phyloP scores from a whole-genome alignment of 2,113 vertebrate genomes.

The Puntigrus tetrazona region DNA sequence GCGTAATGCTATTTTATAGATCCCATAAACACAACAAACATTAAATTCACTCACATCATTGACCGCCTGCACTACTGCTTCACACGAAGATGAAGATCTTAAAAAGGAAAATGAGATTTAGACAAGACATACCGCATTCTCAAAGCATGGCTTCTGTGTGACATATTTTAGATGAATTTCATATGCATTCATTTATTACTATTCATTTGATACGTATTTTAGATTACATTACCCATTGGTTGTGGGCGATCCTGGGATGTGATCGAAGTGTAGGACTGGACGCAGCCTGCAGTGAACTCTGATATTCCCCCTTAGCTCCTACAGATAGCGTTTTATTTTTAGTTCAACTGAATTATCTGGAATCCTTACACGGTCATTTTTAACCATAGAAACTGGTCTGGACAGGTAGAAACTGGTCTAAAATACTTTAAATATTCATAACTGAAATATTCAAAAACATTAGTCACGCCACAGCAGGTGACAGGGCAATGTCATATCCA shows the following conservation, averaged over 20 bases:
- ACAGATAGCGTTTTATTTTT: background rate
- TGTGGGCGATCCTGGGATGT: conserved; percentile 47
- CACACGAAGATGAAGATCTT: conserved; percentile 64
- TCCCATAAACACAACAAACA: background rate
- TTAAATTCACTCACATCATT: conserved; percentile 68
- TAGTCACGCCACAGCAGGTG: background rate
- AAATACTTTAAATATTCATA: background rate
- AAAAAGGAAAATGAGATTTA: conserved; percentile 33
- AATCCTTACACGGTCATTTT: background rate
- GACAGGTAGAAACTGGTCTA: background rate
- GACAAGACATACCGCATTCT: background rate
- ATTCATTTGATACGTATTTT: background rate
- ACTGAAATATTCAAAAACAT: background rate
- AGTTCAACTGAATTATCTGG: background rate
- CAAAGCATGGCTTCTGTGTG: background rate
- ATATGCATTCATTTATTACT: background rate
- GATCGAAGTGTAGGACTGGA: conserved; percentile 70
- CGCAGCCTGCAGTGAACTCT: conserved; percentile 76
- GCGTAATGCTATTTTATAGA: background rate
- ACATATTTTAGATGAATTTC: background rate
- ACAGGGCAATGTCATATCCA: background rate
- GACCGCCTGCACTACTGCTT: conserved; percentile 69
- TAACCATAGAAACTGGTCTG: no score
- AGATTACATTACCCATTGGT: conserved; percentile 56
- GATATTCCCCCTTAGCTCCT: conserved; percentile 78